Evolutionary conservation across 2,888 invertebrate genomes (phyloP).

Genomic region (Chrysolina haemoptera): DNA sequence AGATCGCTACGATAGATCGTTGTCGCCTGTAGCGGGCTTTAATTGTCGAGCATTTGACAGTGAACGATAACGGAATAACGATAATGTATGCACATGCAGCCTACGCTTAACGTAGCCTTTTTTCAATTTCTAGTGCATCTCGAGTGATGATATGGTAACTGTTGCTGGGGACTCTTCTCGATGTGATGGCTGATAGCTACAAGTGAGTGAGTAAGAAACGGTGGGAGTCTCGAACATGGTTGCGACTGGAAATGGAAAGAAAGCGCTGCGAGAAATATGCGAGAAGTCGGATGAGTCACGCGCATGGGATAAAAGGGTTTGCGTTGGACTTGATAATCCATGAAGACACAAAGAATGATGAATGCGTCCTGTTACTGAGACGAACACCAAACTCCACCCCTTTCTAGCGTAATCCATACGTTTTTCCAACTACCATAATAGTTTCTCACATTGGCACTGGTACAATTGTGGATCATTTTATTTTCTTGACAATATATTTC

Average conservation of each 20-base stretch:
- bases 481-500: too few relatives aligned
- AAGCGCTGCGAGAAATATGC: neutral
- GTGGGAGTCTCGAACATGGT: conserved; percentile 11
- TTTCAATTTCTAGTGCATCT: conserved; percentile 8
- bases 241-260: conserved; percentile 12
- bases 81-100: conserved; percentile 11
- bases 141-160: conserved; percentile 4
- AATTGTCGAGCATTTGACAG: conserved; percentile 10
- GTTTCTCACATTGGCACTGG: neutral
- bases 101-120: neutral
- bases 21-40: too few relatives aligned
- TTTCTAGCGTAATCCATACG: neutral
- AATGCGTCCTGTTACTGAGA: conserved; percentile 4
- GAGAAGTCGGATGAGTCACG: conserved; percentile 15
- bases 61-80: conserved; percentile 14
- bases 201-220: conserved; percentile 3
- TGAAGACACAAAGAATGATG: neutral
- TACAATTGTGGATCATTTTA: too few relatives aligned
- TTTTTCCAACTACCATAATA: neutral
- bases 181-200: conserved; percentile 1
- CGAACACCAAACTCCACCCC: neutral
- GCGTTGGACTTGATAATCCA: conserved; percentile 2
- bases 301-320: neutral
- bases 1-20: too few relatives aligned
- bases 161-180: conserved; percentile 1